Evolutionary conservation across 2,797 vertebrate genomes (phyloP).

Genomic region (Crenichthys baileyi): DNA sequence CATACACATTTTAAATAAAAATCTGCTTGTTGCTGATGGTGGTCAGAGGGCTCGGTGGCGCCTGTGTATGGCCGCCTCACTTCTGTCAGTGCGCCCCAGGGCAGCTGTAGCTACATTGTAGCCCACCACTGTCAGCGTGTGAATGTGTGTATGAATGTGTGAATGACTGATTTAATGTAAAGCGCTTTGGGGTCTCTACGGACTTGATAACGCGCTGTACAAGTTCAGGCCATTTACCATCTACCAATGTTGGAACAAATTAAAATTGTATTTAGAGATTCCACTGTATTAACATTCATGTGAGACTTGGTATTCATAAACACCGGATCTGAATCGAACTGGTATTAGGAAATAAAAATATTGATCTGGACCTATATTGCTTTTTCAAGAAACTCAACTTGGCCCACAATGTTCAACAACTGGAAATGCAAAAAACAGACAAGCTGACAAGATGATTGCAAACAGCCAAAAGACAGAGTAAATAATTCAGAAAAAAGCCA

Average conservation of each 20-base stretch:
- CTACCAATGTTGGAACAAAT: not conserved
- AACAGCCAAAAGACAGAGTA: not conserved
- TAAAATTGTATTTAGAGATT: not conserved
- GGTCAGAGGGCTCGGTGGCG: too few relatives aligned
- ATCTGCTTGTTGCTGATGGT: too few relatives aligned
- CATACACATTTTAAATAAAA: not conserved
- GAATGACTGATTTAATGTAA: too few relatives aligned
- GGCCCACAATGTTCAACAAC: not conserved
- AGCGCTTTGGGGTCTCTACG: too few relatives aligned
- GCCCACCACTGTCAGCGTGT: too few relatives aligned
- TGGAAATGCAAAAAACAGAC: not conserved
- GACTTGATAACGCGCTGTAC: too few relatives aligned
- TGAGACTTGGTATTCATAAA: not conserved
- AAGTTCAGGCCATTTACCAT: too few relatives aligned
- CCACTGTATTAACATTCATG: not conserved
- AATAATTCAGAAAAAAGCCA: conserved; percentile 26
- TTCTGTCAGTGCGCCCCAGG: too few relatives aligned
- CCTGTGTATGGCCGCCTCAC: too few relatives aligned
- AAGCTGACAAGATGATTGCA: not conserved
- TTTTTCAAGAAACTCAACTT: not conserved
- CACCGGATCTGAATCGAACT: not conserved
- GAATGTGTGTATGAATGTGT: too few relatives aligned
- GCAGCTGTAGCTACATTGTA: not conserved
- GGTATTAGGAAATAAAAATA: not conserved
- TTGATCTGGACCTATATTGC: not conserved